phyloP scores from a whole-genome alignment of 2,113 vertebrate species.

The Castor canadensis region DNA sequence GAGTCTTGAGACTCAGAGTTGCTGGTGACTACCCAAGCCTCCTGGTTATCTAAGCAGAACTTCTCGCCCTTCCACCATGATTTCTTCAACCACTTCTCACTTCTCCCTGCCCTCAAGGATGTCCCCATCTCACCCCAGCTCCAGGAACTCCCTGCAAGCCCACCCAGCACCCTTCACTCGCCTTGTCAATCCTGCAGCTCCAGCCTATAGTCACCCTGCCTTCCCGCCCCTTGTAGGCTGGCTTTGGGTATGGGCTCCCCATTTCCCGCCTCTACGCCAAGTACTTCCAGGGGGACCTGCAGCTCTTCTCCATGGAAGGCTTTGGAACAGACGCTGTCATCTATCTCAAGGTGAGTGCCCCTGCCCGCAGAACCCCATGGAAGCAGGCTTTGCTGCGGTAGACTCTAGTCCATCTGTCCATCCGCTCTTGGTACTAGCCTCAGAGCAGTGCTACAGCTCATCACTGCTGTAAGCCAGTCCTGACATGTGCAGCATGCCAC shows the following conservation, averaged over 20 bases:
- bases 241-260: slow-evolving; percentile 95
- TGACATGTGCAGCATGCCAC: background rate
- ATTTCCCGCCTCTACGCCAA: slow-evolving; percentile 97
- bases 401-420: background rate
- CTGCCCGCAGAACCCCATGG: background rate
- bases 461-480: background rate
- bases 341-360: slow-evolving; percentile 90
- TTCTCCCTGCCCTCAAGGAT: background rate
- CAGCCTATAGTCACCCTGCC: background rate
- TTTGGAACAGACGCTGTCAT: slow-evolving; percentile 95
- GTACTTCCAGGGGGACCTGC: slow-evolving; percentile 97
- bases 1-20: background rate
- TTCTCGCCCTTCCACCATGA: background rate
- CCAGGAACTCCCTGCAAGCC: background rate
- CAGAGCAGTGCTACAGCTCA: background rate
- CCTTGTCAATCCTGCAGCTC: background rate
- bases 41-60: background rate
- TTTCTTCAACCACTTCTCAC: too few species aligned
- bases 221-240: slow-evolving; percentile 85
- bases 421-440: background rate
- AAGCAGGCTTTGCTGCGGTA: background rate
- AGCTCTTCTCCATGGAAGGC: slow-evolving; percentile 97
- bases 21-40: background rate
- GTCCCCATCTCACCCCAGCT: background rate
- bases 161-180: background rate